Conservation (phyloP, 2,888 invertebrate species). For the Hartigia nigra region DNA sequence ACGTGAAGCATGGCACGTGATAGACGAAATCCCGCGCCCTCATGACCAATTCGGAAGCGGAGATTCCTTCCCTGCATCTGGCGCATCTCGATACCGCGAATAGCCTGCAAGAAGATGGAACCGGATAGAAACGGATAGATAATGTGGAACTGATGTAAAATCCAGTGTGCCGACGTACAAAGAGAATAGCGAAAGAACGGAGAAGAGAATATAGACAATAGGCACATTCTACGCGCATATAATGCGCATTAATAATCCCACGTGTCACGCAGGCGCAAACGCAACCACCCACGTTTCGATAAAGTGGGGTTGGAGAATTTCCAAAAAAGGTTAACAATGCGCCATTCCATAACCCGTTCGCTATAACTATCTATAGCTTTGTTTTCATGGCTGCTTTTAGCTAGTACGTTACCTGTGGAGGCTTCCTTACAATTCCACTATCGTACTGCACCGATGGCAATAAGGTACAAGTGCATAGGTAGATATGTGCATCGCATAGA, state of each 20-base stretch:
- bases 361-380: not conserved
- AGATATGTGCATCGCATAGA: not conserved
- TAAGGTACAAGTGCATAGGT: not conserved
- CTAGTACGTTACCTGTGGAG: not conserved
- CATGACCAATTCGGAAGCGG: constrained; percentile 92
- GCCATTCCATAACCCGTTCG: not conserved
- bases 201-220: not conserved
- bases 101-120: constrained; percentile 72
- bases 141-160: not conserved
- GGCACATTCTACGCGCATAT: not conserved
- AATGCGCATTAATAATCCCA: not conserved
- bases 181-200: not conserved
- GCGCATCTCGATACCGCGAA: constrained; percentile 89
- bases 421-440: not conserved
- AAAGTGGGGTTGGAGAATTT: not conserved
- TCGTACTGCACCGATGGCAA: not conserved
- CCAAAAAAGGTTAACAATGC: not conserved
- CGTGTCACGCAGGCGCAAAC: not conserved
- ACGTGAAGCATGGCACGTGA: constrained; percentile 91
- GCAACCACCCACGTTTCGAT: not conserved
- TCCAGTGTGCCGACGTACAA: not conserved
- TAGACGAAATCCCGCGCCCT: constrained; percentile 87
- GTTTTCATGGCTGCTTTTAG: not conserved
- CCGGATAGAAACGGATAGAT: not conserved
- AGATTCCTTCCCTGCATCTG: constrained; percentile 86